A percentile compares a stretch with the other conserved stretches of the same genome.
Conservation (phyloP, 2,113 vertebrate species). For the Upupa epops region DNA sequence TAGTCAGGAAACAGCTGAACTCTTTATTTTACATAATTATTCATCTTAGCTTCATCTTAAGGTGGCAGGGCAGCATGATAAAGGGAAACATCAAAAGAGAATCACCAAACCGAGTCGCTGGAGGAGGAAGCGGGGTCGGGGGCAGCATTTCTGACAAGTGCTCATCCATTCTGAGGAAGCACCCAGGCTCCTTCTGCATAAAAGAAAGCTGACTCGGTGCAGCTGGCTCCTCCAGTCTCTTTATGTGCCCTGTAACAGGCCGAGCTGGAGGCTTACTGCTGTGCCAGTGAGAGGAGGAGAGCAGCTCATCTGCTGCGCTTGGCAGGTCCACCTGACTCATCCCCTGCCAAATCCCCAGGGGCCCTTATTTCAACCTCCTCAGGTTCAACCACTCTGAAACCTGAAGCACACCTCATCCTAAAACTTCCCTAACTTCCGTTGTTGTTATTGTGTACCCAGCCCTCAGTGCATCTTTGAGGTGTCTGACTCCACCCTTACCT, state of each 20-base stretch:
- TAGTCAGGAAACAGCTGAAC: neutral
- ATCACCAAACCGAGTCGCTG: neutral
- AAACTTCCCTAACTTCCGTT: neutral
- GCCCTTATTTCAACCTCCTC: neutral
- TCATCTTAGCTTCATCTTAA: neutral
- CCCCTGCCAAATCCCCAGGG: neutral
- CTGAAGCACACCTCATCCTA: neutral
- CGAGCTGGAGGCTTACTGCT: neutral
- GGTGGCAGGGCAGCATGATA: neutral
- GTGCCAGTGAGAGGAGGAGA: neutral
- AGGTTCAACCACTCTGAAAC: neutral
- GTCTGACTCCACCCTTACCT: neutral
- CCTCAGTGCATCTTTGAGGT: neutral
- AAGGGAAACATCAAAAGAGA: neutral
- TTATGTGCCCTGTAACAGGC: neutral
- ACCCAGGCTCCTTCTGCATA: neutral
- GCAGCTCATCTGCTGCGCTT: fast-evolving
- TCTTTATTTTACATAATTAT: neutral
- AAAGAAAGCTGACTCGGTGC: neutral
- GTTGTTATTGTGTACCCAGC: neutral
- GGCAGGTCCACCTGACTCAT: fast-evolving
- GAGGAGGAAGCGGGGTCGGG: neutral
- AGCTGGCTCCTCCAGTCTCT: neutral
- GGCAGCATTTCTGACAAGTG: neutral
- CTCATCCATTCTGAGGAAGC: fast-evolving